Conservation (phyloP, 2,113 vertebrate species). For the Perccottus glenii region DNA sequence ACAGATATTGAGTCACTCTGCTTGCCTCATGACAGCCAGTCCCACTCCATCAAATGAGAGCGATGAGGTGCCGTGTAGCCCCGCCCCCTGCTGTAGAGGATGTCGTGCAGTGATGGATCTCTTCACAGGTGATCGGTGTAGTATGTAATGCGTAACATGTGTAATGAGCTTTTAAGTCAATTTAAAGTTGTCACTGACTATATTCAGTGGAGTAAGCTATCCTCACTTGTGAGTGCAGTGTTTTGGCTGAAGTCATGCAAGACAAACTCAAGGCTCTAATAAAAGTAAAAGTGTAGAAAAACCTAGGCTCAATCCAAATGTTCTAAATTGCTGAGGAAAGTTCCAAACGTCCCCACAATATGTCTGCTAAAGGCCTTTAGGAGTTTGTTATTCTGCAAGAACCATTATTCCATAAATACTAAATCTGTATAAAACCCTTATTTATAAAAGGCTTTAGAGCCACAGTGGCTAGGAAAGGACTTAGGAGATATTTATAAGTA, state of each 20-base stretch:
- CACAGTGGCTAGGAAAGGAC: too few species aligned
- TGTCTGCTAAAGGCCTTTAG: too few species aligned
- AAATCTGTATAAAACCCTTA: too few species aligned
- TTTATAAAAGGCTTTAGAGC: too few species aligned
- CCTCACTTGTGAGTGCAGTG: neutral
- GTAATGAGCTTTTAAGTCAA: neutral
- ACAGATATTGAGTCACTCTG: conserved; percentile 64
- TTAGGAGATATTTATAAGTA: too few species aligned
- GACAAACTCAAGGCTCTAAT: too few species aligned
- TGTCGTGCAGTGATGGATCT: conserved; percentile 15
- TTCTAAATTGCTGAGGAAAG: too few species aligned
- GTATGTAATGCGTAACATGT: neutral
- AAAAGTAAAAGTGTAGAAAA: too few species aligned
- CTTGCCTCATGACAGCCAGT: conserved; percentile 50
- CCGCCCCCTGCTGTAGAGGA: conserved; percentile 3
- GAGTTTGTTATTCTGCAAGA: too few species aligned
- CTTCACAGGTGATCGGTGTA: neutral
- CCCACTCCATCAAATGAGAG: conserved; percentile 43
- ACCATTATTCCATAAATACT: too few species aligned
- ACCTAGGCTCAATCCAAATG: too few species aligned
- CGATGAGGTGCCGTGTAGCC: conserved; percentile 40
- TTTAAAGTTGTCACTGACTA: neutral
- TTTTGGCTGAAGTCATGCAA: neutral
- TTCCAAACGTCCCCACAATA: too few species aligned
- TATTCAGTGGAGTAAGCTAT: neutral